Evolutionary conservation across 2,797 vertebrate species (phyloP).

Genomic region (Lindbergichthys nudifrons): DNA sequence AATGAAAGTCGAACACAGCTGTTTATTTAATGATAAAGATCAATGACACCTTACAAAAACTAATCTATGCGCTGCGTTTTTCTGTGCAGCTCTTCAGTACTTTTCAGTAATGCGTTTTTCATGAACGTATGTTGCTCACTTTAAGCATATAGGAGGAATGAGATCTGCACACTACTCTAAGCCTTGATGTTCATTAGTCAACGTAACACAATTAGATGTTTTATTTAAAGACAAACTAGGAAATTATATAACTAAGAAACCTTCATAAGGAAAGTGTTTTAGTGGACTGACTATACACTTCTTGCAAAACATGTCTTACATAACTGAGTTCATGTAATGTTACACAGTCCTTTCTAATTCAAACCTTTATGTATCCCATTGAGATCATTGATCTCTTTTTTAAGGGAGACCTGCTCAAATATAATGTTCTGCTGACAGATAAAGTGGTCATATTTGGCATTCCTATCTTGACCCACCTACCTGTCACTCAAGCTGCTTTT

Average conservation of each 20-base stretch:
- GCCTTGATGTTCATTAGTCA: neutral
- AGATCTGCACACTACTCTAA: neutral
- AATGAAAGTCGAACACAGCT: neutral
- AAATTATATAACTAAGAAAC: too few species aligned
- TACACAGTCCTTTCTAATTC: neutral
- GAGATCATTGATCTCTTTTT: too few species aligned
- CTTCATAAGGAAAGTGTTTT: too few species aligned
- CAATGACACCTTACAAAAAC: neutral
- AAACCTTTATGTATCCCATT: too few species aligned
- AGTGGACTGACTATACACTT: too few species aligned
- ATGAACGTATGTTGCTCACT: neutral
- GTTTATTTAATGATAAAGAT: neutral
- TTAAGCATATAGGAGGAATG: neutral
- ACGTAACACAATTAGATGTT: neutral
- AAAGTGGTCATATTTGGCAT: neutral
- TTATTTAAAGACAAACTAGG: neutral
- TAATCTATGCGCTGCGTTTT: neutral
- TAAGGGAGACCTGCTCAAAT: too few species aligned
- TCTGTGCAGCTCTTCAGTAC: neutral
- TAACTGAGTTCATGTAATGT: neutral
- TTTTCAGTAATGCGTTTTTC: constrained; percentile 6
- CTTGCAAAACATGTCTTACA: too few species aligned
- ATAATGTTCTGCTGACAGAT: neutral
- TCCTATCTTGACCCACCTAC: neutral
- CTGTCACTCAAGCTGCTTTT: neutral